phyloP scores from a whole-genome alignment of 2,797 vertebrate species.

The Allobates femoralis region DNA sequence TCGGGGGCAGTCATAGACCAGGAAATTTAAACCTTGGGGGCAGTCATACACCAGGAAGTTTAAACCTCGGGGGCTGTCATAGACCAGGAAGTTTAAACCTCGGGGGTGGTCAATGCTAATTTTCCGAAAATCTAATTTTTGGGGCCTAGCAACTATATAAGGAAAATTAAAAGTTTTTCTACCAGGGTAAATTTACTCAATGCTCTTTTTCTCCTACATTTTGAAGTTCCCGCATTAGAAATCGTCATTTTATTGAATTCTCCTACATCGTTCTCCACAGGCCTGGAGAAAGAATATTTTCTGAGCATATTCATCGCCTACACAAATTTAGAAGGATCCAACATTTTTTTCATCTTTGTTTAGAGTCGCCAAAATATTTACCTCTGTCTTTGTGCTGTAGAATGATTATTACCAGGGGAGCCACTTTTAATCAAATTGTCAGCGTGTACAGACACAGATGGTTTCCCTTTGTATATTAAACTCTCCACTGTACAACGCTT shows the following conservation, averaged over 20 bases:
- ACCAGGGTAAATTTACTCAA: not conserved
- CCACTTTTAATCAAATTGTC: conserved; percentile 59
- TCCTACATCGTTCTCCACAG: not conserved
- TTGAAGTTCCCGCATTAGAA: not conserved
- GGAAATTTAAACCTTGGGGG: not conserved
- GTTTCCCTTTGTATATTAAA: conserved; percentile 54
- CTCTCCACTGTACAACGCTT: conserved; percentile 37
- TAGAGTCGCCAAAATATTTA: conserved; percentile 55
- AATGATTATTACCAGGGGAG: conserved; percentile 48
- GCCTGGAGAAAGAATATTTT: not conserved
- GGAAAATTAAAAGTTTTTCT: not conserved
- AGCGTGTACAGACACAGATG: conserved; percentile 44
- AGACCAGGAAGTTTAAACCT: not conserved
- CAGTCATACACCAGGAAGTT: not conserved
- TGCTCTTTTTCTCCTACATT: not conserved
- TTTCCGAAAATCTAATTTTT: not conserved
- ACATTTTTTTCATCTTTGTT: conserved; percentile 28
- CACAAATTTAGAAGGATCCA: conserved; percentile 24
- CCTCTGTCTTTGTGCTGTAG: conserved; percentile 20
- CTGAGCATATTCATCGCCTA: not conserved
- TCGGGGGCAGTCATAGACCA: too few relatives aligned
- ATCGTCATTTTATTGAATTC: not conserved
- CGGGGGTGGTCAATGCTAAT: too few relatives aligned
- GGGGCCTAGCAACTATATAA: not conserved
- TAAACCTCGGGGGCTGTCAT: not conserved